Evolutionary conservation across 2,797 vertebrate genomes (phyloP), one percentile per base, ranked within the genome.

Genomic region (Todus mexicanus): DNA sequence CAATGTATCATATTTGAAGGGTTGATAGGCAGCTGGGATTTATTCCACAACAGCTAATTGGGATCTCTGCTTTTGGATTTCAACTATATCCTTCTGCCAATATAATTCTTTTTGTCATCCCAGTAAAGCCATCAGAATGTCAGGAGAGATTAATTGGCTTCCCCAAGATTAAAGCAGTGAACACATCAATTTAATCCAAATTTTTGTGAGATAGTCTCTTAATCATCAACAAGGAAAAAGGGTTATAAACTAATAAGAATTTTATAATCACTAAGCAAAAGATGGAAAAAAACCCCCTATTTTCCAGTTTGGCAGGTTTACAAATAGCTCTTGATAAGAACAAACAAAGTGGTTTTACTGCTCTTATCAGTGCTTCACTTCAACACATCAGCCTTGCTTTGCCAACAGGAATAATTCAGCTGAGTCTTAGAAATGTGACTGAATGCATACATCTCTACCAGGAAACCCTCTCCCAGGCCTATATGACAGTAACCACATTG

Each of bases 331-430:
- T 63, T 83, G 83, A 76, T 91, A 93, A 94, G 61, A 78, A 87
- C 72, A 94, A 70, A 43, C 27, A 86, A 87, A 86, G 74, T 91
- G 48, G 75, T 94, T 95, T 91, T 94, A 69, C 71, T 94, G 70
- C 23, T 84, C 7, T 94, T 95, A 74, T 77, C 75, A 84, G 29
- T 77, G 76, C 17, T 89, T 89, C 86, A 50, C 56, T 93, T 93
- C 79, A 95, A 76, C 27, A 63, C 38, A 89, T 88, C 56, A 72
- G 8, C 43, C 71, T 93, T 72, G 15, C 87, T 94, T 96, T 91
- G 53, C 91, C 88, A 96, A 84, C 78, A 94, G 88, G 65, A 90
- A 84, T 95, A 94, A 96, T 90, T 85, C 50, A 81, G 66, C n/a
- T 66, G 38, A 89, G 43, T 31, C 77, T 92, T 79, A 70, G 78